A percentile compares a stretch with the other conserved stretches of the same genome.
phyloP scores from a whole-genome alignment of 92 coral and sea anemone species.

The Palythoa grandiflora region DNA sequence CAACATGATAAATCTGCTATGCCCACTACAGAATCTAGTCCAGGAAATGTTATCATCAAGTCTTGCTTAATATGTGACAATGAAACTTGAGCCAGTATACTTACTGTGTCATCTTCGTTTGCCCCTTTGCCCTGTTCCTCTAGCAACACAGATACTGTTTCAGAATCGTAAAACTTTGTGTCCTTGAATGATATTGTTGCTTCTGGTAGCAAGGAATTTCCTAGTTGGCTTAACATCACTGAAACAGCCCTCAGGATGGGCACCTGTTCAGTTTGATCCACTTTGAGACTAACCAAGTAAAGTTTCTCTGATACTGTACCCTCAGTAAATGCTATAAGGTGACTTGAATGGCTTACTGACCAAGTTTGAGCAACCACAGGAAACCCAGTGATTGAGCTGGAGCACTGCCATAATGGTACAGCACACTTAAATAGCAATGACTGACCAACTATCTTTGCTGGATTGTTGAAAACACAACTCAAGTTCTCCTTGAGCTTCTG shows the following conservation, averaged over 20 bases:
- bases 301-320: conserved; percentile 52
- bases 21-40: conserved; percentile 4
- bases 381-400: not conserved
- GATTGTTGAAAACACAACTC: conserved; percentile 65
- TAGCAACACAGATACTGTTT: conserved; percentile 72
- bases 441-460: conserved; percentile 74
- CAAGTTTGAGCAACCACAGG: conserved; percentile 66
- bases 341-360: conserved; percentile 48
- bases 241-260: conserved; percentile 26
- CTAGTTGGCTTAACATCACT: conserved; percentile 22
- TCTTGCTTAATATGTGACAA: conserved; percentile 52
- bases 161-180: conserved; percentile 74
- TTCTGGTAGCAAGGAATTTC: conserved; percentile 17
- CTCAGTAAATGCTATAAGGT: conserved; percentile 72
- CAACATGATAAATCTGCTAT: conserved; percentile 42
- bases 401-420: conserved; percentile 63
- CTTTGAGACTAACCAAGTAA: conserved; percentile 50
- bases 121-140: conserved; percentile 47
- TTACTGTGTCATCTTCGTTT: conserved; percentile 33
- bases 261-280: conserved; percentile 3
- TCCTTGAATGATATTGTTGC: conserved; percentile 42
- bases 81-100: conserved; percentile 78
- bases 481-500: conserved; percentile 71
- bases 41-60: conserved; percentile 7
- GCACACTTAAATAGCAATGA: conserved; percentile 73